Base-by-base conservation (phyloP, 2,113 vertebrate genomes). In the Tringa solitaria region DNA sequence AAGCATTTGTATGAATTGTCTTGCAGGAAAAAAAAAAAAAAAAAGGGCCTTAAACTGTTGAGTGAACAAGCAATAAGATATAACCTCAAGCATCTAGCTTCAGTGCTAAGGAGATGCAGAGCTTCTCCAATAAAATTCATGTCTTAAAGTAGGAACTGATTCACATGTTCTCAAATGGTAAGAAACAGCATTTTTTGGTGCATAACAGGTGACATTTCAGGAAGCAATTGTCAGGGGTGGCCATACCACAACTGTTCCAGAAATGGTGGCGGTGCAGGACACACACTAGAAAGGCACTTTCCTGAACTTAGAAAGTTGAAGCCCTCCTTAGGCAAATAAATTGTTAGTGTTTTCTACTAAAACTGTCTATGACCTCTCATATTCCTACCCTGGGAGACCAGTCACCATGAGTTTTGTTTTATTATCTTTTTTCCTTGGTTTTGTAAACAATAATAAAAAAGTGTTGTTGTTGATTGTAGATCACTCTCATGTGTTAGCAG, bases 271-370 rank as follows among this genome's bases (percentile, higher is more conserved):
- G 35, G 14, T 39, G 19, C 6, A 50, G 46, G 32, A 19, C 3
- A 56, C 12, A 4, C 8, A 23, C 54, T 43, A 77, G 63, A 64
- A 82, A 78, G 84, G 15, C 18, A 32, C 20, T 28, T 69, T 26
- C 24, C 10, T 0, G 0, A 54, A n/a, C 4, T 39, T 41, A 54
- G 19, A 45, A 83, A 51, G 32, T 6, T n/a, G 24, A 82, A 82
- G 8, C 15, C 32, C 12, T 32, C 48, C 41, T 79, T 60, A 32
- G 13, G 37, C 60, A 54, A 94, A 72, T 14, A 87, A 54, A 63
- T 43, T 76, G 5, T 41, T 70, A 33, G 16, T 20, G 16, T 78
- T 81, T 53, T 63, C 28, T 72, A 20, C 37, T 48, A 64, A 68
- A 92, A 39, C 28, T 32, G 13, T 23, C 61, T 76, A 17, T 48